Base-by-base conservation (phyloP, 2,888 invertebrate genomes). In the Drosophila kuntzei region DNA sequence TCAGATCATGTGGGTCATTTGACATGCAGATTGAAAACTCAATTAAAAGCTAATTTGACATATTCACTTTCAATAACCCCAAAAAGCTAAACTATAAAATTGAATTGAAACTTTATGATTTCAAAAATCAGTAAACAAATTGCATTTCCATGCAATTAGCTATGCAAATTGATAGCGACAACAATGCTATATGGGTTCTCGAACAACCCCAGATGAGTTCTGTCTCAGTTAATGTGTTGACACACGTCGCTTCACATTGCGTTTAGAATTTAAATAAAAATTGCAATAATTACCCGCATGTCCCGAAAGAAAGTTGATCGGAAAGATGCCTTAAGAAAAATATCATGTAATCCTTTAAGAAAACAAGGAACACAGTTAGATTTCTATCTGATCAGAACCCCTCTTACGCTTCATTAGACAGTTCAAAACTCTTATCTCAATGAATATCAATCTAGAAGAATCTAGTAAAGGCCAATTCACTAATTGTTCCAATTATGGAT, bases 21-120 rank as follows among this genome's bases (percentile, higher is more conserved):
- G 60, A 71, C 73, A 84, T 84, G 88, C 80, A 88, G 80, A 87
- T 82, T 77, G 72, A 87, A 79, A 75, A 82, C 83, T 86, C 75
- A 77, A 80, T 86, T 86, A 70, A 85, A 85, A 77, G 75, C 83
- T 53, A 77, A 80, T 80, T 82, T 71, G 80, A 86, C 75, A 77
- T 50, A 79, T 68, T 73, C 67, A 62, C 50, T 49, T 55, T 44
- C 8, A 53, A 64, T 55, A 50, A 32, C 29, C 53, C 59, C 34
- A 46, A 41, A 49, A 61, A 67, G 55, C 41, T 60, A 44, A 70
- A 61, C 50, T 47, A 29, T 14, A n/a, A 32, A 59, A 27, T 41
- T 50, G 51, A 69, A 67, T 61, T 72, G 59, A 67, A 64, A 63
- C 60, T 71, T 63, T 66, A 69, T 61, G 44, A 68, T 65, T 65